Evolutionary conservation across 2,888 invertebrate species (phyloP), one percentile per base, ranked within the genome.

Genomic region (Stenurella melanura): DNA sequence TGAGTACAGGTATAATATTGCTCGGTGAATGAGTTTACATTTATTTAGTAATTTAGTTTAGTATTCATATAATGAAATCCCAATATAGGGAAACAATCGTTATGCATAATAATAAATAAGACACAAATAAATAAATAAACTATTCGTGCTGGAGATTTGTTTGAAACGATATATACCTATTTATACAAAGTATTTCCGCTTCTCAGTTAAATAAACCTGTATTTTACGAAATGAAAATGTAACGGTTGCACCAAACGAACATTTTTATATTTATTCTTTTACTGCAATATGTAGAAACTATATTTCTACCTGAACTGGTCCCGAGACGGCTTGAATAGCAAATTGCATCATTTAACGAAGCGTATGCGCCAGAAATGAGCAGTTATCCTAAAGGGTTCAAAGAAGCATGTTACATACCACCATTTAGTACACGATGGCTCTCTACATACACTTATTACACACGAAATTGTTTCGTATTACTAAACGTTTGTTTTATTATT

Each of bases 241-340:
- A 50, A 50, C n/a, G 50, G 50, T 50, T 50, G 50, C 50, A 50
- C n/a, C 50, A 50, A 50, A 50, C 15, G 50, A 50, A 50, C 50
- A 50, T 50, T 50, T 50, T 42, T 42, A 38, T 70, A 70, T 70
- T 38, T 70, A 70, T 38, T 60, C 70, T 42, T 70, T 70, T 60
- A 42, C 70, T 60, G 60, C 70, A 70, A 70, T 70, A 70, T 50
- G 50, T 60, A 69, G 57, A 56, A 57, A 69, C 69, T 54, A 58
- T 70, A 69, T 70, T 75, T 70, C 64, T 54, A 70, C 75, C 69
- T 64, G 75, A 75, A 75, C 63, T 75, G 68, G 64, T 57, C 64
- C 57, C 68, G 21, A 56, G 57, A 63, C 70, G 64, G 54, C 57
- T 75, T 70, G 70, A 69, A 64, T 75, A 63, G 74, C 57, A 56